A percentile compares a stretch with the other conserved stretches of the same genome.
phyloP scores from a whole-genome alignment of 2,888 invertebrate species.

The Dysmachus trigonus region DNA sequence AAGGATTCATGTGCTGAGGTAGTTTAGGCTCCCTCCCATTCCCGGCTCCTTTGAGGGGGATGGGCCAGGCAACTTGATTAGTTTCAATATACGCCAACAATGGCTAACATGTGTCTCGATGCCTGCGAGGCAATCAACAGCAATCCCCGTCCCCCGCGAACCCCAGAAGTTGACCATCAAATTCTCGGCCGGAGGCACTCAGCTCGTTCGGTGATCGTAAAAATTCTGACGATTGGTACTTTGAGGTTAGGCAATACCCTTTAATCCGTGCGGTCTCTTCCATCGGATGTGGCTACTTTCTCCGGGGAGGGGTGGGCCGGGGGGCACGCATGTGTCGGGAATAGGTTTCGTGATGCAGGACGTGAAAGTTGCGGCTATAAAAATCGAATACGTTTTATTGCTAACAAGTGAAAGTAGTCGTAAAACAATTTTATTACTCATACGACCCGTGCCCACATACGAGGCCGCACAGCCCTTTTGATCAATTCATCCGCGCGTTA shows the following conservation, averaged over 20 bases:
- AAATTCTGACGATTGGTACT: conserved; percentile 43
- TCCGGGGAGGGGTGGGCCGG: background rate
- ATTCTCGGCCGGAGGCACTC: conserved; percentile 31
- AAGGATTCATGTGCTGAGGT: conserved; percentile 43
- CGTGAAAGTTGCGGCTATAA: conserved; percentile 37
- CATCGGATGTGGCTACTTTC: background rate
- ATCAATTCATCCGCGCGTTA: background rate
- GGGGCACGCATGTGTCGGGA: background rate
- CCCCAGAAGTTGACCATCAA: background rate
- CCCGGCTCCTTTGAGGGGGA: background rate
- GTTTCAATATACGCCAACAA: conserved; percentile 43
- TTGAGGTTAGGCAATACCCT: conserved; percentile 43
- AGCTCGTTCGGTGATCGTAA: conserved; percentile 37
- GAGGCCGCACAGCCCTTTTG: background rate
- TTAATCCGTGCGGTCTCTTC: conserved; percentile 5
- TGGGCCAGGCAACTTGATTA: conserved; percentile 47
- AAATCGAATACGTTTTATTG: conserved; percentile 47
- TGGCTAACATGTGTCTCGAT: conserved; percentile 34
- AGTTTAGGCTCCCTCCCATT: conserved; percentile 5
- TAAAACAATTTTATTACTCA: conserved; percentile 34
- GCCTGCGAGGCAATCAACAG: conserved; percentile 25
- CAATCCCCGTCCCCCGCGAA: background rate
- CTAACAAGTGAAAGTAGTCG: conserved; percentile 26
- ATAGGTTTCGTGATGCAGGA: background rate
- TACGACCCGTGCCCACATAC: background rate